Base-by-base conservation (phyloP, 2,113 vertebrate species). In the Hyla sarda region DNA sequence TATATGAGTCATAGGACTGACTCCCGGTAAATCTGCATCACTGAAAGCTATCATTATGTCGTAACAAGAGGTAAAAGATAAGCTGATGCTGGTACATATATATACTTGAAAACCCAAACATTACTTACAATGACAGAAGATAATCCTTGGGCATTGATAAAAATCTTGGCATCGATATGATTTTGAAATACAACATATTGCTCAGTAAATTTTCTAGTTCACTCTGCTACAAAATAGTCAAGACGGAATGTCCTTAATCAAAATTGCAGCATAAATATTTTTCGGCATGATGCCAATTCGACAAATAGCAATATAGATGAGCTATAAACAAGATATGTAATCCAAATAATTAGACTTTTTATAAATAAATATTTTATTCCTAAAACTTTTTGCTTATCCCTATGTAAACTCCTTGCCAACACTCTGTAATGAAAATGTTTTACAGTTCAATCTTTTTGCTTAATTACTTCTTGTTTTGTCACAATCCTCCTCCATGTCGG, bases 391-490 rank as follows among this genome's bases (percentile, higher is more conserved):
- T n/a, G 28, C 75, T 34, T 85, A 78, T 77, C 74, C 8, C 47
- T 23, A 32, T n/a, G 83, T n/a, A 54, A 7, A 37, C 75, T 67
- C 58, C 19, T 32, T 79, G 56, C 84, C 84, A 85, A 78, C 21
- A n/a, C 47, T 52, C 28, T 37, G 58, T 79, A 85, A 85, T 85
- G 83, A 85, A 85, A 85, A 85, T 85, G 60, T 54, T 85, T 85
- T 54, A 79, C 75, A 85, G 60, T 85, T 85, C 84, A 79, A 69
- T 78, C 83, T 85, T 85, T 85, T 85, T 75, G 37, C 74, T 52
- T 85, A 85, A 85, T 85, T 85, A 74, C 74, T 85, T 85, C 83
- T 78, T 85, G 47, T 85, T 85, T 67, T 85, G 73, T 85, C 83
- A 85, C 73, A 78, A 78, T 85, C 58, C 83, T 85, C 56, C 74